phyloP scores from a whole-genome alignment of 2,888 invertebrate species.

The Gastrophysa polygoni region DNA sequence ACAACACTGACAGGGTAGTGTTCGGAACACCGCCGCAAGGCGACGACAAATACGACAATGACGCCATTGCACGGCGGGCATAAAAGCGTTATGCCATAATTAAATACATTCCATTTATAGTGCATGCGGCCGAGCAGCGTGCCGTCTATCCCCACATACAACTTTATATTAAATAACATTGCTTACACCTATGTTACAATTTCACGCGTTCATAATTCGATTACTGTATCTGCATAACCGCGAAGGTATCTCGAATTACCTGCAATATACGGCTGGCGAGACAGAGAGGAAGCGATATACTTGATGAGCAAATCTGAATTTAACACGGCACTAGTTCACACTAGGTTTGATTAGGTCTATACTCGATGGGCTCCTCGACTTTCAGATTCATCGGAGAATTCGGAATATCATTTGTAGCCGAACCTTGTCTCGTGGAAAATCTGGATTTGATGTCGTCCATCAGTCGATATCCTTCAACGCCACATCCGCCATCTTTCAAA shows the following conservation, averaged over 20 bases:
- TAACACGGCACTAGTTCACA: too few species aligned
- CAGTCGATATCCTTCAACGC: too few species aligned
- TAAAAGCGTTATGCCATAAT: constrained; percentile 58
- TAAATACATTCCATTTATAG: constrained; percentile 58
- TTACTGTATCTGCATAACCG: constrained; percentile 47
- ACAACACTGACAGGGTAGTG: not conserved
- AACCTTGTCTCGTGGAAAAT: too few species aligned
- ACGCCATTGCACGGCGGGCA: constrained; percentile 44
- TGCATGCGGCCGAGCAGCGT: constrained; percentile 52
- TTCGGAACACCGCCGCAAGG: constrained; percentile 22
- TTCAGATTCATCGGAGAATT: too few species aligned
- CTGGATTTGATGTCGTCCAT: too few species aligned
- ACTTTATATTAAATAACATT: constrained; percentile 53
- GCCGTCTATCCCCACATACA: constrained; percentile 43
- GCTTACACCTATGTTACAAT: constrained; percentile 56
- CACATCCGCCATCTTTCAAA: too few species aligned
- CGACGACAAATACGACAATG: constrained; percentile 31
- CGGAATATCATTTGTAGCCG: too few species aligned
- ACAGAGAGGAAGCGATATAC: constrained; percentile 33
- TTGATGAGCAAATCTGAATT: constrained; percentile 27
- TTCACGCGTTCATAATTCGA: constrained; percentile 56
- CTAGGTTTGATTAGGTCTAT: too few species aligned
- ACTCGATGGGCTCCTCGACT: too few species aligned
- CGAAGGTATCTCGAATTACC: constrained; percentile 44
- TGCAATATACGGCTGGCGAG: constrained; percentile 35